A percentile compares a stretch with the other conserved stretches of the same genome.
phyloP scores from a whole-genome alignment of 2,113 vertebrate genomes.

The Siniperca chuatsi region DNA sequence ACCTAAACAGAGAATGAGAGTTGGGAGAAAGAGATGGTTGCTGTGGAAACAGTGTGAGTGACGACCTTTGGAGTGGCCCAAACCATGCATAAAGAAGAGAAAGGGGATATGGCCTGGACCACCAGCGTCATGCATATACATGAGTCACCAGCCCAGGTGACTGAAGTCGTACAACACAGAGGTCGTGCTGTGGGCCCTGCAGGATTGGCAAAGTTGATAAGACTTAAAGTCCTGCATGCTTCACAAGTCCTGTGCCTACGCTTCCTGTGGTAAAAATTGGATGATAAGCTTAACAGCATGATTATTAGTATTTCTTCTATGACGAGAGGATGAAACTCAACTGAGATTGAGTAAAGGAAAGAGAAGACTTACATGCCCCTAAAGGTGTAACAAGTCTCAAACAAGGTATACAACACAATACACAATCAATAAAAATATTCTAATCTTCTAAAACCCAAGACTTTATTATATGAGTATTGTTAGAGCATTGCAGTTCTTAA shows the following conservation, averaged over 20 bases:
- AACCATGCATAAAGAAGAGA: conserved; percentile 82
- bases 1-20: conserved; percentile 32
- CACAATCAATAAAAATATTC: not conserved
- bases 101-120: conserved; percentile 56
- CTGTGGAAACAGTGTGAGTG: conserved; percentile 53
- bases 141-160: conserved; percentile 70
- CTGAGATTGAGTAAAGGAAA: not conserved
- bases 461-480: not conserved
- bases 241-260: not conserved
- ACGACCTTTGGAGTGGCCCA: conserved; percentile 64
- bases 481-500: not conserved
- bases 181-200: conserved; percentile 53
- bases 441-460: not conserved
- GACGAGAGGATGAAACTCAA: not conserved
- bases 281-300: not conserved
- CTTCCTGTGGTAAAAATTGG: conserved; percentile 34
- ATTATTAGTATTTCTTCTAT: conserved; percentile 17
- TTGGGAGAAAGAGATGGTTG: conserved; percentile 38
- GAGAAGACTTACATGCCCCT: not conserved
- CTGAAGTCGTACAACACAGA: conserved; percentile 57
- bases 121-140: conserved; percentile 74
- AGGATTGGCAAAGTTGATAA: conserved; percentile 53
- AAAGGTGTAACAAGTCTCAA: not conserved
- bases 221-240: conserved; percentile 41
- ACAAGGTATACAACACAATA: not conserved